phyloP scores from a whole-genome alignment of 2,888 invertebrate species.

The Emmelina monodactyla region DNA sequence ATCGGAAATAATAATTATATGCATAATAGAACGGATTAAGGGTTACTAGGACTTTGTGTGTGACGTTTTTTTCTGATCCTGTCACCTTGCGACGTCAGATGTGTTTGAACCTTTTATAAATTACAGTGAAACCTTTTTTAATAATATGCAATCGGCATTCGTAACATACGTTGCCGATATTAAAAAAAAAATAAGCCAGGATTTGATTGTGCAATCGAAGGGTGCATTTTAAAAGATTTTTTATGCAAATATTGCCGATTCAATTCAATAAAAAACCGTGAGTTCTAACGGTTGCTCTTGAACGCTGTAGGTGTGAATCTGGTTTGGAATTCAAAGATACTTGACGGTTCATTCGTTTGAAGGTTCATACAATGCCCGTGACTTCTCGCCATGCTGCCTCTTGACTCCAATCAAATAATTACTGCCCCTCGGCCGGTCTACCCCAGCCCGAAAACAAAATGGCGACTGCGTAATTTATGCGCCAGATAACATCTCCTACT shows the following conservation, averaged over 20 bases:
- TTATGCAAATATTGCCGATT: background rate
- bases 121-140: conserved; percentile 26
- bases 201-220: conserved; percentile 17
- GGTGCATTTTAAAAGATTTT: background rate
- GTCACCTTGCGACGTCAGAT: conserved; percentile 58
- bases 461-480: conserved; percentile 48
- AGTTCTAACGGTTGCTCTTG: conserved; percentile 40
- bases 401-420: conserved; percentile 66
- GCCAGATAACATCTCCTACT: conserved; percentile 35
- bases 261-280: conserved; percentile 7
- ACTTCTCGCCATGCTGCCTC: conserved; percentile 60
- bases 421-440: conserved; percentile 60
- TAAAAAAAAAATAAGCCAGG: conserved; percentile 36
- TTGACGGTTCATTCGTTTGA: no score
- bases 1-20: conserved; percentile 67
- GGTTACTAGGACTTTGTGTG: conserved; percentile 41
- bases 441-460: conserved; percentile 53
- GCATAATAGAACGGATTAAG: conserved; percentile 63
- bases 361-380: conserved; percentile 49
- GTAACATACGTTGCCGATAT: conserved; percentile 34
- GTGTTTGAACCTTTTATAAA: conserved; percentile 35
- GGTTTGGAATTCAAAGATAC: conserved; percentile 42
- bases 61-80: conserved; percentile 49
- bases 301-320: conserved; percentile 49
- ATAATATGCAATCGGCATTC: conserved; percentile 49